Evolutionary conservation across 2,888 invertebrate genomes (phyloP), one percentile per base, ranked within the genome.

Genomic region (Drosophila paracracens): DNA sequence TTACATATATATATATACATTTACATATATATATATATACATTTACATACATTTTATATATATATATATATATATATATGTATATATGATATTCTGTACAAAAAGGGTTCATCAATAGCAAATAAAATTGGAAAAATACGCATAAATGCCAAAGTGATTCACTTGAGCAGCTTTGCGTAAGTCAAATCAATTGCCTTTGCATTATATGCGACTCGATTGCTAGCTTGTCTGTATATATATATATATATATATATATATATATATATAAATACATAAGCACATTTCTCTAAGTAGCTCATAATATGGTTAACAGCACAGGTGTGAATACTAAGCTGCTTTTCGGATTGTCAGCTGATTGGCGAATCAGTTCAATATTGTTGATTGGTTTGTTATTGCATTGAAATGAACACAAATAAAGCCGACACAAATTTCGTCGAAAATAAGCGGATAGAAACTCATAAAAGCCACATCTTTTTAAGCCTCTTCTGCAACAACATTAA

Each of bases 281-380:
- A 46, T 25, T 46, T 46, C 46, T 16, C 66, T 71, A 46, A 79
- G 51, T 53, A 33, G 38, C 36, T 25, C 38, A 62, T 59, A 67
- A 67, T 51, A 31, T 60, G 53, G 21, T 57, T 50, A 40, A 21
- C 61, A 48, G 50, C 2, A 56, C 51, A 71, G 76, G 83, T 80
- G 83, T 57, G 48, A 59, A 58, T 51, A 62, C 70, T 77, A 84
- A 84, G 81, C 81, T 48, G 74, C 70, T 81, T 81, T 63, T 1
- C 33, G 46, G 79, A 51, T 74, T 79, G 63, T 7, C 54, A 35
- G 27, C 46, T 63, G 70, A 66, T 79, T 64, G 72, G 63, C 63
- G 33, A 48, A 58, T 61, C 61, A 58, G 48, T 54, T 16, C 33
- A 59, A 57, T 61, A 76, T 58, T 60, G 72, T 60, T 60, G 63